Conservation (phyloP, 2,113 vertebrate species). For the Ageneiosus marmoratus region DNA sequence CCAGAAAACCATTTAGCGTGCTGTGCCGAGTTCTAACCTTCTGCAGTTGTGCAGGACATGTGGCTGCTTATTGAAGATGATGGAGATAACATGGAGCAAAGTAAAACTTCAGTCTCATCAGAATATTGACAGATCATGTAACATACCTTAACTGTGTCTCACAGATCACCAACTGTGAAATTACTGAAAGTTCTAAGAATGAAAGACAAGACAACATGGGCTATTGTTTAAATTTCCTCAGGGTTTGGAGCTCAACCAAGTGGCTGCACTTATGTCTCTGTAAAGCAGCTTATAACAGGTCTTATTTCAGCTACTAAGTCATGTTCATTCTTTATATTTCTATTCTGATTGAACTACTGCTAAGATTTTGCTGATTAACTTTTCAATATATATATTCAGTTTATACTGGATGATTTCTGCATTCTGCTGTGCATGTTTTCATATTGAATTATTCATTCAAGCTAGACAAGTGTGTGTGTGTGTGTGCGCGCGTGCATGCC, state of each 20-base stretch:
- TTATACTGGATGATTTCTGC: background rate
- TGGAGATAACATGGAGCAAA: conserved; percentile 7
- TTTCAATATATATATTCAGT: background rate
- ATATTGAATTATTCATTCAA: background rate
- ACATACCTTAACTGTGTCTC: background rate
- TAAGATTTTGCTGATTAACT: background rate
- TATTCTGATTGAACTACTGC: background rate
- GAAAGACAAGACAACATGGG: background rate
- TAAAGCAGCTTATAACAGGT: background rate
- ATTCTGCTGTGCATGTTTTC: background rate
- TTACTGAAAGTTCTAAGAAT: background rate
- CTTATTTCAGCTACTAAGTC: background rate
- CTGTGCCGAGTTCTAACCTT: background rate
- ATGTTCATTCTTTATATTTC: background rate
- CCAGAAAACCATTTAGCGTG: conserved; percentile 7
- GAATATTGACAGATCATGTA: background rate
- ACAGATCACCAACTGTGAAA: background rate
- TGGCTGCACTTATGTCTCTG: background rate
- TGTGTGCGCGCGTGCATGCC: background rate
- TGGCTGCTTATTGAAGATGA: background rate
- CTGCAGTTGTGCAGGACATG: background rate
- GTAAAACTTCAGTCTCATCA: background rate
- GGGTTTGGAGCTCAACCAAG: background rate
- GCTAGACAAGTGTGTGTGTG: background rate
- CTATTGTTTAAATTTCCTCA: background rate